Evolutionary conservation across 30 jellyfish, hydroid and myxozoan species (phyloP).

Genomic region (Hydractinia echinata): DNA sequence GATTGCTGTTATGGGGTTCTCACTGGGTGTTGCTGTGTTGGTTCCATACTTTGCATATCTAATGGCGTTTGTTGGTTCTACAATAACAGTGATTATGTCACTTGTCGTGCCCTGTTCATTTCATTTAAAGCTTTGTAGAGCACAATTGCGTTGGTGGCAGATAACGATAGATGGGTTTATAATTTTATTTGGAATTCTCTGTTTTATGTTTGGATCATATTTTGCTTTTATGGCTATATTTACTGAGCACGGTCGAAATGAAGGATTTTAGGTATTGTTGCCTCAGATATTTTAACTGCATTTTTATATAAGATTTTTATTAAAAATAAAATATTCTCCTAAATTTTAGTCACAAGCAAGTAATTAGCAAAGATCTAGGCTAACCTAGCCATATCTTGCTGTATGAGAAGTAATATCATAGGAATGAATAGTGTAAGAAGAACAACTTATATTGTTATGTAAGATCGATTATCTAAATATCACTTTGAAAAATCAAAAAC

Average conservation of each 20-base stretch:
- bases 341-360: too few species aligned
- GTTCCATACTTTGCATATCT: conserved; percentile 84
- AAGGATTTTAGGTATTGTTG: too few species aligned
- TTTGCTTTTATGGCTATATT: conserved; percentile 31
- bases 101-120: conserved; percentile 68
- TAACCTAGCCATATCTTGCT: too few species aligned
- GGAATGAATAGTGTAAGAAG: too few species aligned
- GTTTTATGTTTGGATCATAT: conserved; percentile 49
- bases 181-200: conserved; percentile 36
- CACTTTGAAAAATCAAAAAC: too few species aligned
- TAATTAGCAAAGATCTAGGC: too few species aligned
- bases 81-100: conserved; percentile 53
- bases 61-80: conserved; percentile 80
- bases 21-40: conserved; percentile 56
- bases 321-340: too few species aligned
- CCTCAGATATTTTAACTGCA: too few species aligned
- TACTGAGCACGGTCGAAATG: not conserved
- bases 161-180: conserved; percentile 36
- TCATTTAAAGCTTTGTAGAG: conserved; percentile 59
- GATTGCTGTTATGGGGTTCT: conserved; percentile 43
- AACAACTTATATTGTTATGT: too few species aligned
- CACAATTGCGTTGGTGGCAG: conserved; percentile 57
- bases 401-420: too few species aligned
- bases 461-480: too few species aligned
- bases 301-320: too few species aligned